Base-by-base conservation (phyloP, 2,888 invertebrate species). In the Drosophila anomelani region DNA sequence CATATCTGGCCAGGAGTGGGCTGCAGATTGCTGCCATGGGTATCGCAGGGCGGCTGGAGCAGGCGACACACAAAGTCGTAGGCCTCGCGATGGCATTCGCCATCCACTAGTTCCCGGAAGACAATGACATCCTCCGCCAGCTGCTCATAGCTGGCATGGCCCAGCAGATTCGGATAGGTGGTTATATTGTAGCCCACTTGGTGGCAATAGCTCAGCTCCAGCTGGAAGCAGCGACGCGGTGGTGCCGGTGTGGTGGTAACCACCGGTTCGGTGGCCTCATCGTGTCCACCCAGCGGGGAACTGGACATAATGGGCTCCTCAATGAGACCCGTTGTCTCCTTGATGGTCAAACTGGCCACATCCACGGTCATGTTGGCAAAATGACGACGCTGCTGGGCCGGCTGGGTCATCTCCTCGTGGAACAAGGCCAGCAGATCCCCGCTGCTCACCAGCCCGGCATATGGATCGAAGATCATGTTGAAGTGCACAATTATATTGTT, bases 41-140 rank as follows among this genome's bases (percentile, higher is more conserved):
- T 92, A 32, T 94, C 93, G 90, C 98, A 98, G 0, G 95, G 94
- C 0, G 98, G 97, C 91, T 98, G 98, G 51, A 98, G 93, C 73
- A 97, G 94, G 88, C 96, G 96, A 88, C 98, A 98, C 8, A 98
- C 95, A 90, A 98, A 97, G 88, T 98, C 97, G 93, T 96, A 97
- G 1, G 98, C 97, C 80, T 96, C 94, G 76, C 96, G 94, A 85
- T 97, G 97, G 91, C 98, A 98, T 92, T 98, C 97, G 0, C 97
- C 97, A 91, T 98, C 98, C 9, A 98, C 95, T n/a, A 98, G 93
- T 91, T 96, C 97, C 71, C 96, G 95, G 90, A 96, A 97, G 0
- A 96, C 94, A 53, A 97, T 97, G 23, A 97, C 94, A 91, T 97
- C 96, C 44, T 95, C 94, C 77, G 94, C 93, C 6, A 97, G 94